phyloP scores from a whole-genome alignment of 2,113 vertebrate species.

The Centropus unirufus region DNA sequence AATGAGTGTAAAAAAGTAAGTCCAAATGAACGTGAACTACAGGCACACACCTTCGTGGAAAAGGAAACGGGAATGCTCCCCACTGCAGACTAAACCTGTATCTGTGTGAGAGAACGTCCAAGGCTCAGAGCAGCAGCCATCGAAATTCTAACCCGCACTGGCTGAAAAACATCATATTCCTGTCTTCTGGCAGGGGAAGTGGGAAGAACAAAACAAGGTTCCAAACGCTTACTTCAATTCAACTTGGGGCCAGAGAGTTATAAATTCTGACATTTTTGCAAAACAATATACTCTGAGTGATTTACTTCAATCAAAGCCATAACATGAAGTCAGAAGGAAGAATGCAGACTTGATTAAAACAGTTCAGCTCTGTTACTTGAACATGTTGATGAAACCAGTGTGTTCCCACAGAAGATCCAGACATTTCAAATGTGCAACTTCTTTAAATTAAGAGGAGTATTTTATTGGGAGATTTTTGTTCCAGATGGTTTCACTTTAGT shows the following conservation, averaged over 20 bases:
- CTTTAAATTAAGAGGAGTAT: slow-evolving; percentile 33
- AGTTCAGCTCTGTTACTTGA: not conserved
- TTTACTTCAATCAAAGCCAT: slow-evolving; percentile 45
- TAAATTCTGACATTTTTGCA: slow-evolving; percentile 34
- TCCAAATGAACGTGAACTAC: not conserved
- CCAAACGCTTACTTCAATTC: slow-evolving; percentile 8
- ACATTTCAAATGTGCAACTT: slow-evolving; percentile 8
- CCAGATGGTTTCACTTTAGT: slow-evolving; percentile 46
- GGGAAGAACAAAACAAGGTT: slow-evolving; percentile 7
- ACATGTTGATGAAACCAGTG: slow-evolving; percentile 60
- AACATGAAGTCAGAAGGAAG: slow-evolving; percentile 25
- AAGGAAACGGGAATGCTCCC: not conserved
- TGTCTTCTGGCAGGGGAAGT: not conserved
- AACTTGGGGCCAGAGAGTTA: not conserved
- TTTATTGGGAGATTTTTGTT: slow-evolving; percentile 35
- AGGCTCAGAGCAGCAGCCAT: not conserved
- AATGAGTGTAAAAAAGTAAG: not conserved
- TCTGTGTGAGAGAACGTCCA: not conserved
- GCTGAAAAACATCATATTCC: not conserved
- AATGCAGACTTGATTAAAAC: slow-evolving; percentile 58
- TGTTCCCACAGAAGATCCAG: slow-evolving; percentile 30
- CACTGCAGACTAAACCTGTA: not conserved
- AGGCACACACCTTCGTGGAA: not conserved
- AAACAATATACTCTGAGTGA: slow-evolving; percentile 19
- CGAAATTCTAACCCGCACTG: not conserved